Base-by-base conservation (phyloP, 2,113 vertebrate genomes). In the Daphoenositta chrysoptera region DNA sequence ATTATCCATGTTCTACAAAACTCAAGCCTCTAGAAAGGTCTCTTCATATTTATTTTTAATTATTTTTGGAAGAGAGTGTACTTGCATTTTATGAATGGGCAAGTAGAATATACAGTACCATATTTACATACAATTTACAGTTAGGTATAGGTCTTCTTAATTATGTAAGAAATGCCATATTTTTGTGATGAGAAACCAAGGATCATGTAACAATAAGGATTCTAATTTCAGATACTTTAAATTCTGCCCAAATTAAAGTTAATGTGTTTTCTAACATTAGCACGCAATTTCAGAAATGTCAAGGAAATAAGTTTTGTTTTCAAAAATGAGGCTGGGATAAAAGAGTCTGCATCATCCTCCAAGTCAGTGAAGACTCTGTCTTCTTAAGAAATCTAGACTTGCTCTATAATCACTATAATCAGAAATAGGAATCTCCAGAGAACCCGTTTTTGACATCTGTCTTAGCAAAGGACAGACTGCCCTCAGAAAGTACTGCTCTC, bases 221-320 rank as follows among this genome's bases (percentile, higher is more conserved):
- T 76, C 18, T 68, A 15, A 58, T 56, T 63, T 63, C 27, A 66
- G 9, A 27, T 84, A 19, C 37, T 77, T 94, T 18, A 53, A 17
- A 27, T 85, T 78, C 58, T 63, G 18, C 24, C 7, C n/a, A 53
- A 23, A 30, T 69, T 30, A 27, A 72, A 83, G 54, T 48, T 6
- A 24, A 47, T 13, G 12, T 0, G 0, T 44, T 93, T 64, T 1
- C 0, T 65, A 75, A 61, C 13, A 31, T 44, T 35, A 39, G 33
- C 7, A 33, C 22, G 13, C 6, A 28, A 9, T 84, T 93, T 66
- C 57, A 63, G 61, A 63, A 66, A 22, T 21, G 15, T 48, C 56
- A 54, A 76, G 54, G 33, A 90, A 89, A 21, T 76, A 44, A 70
- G 23, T 65, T 56, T 72, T 2, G 0, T 37, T 82, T 89, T 76